phyloP scores from a whole-genome alignment of 2,797 vertebrate genomes.

The Craterocephalus amniculus region DNA sequence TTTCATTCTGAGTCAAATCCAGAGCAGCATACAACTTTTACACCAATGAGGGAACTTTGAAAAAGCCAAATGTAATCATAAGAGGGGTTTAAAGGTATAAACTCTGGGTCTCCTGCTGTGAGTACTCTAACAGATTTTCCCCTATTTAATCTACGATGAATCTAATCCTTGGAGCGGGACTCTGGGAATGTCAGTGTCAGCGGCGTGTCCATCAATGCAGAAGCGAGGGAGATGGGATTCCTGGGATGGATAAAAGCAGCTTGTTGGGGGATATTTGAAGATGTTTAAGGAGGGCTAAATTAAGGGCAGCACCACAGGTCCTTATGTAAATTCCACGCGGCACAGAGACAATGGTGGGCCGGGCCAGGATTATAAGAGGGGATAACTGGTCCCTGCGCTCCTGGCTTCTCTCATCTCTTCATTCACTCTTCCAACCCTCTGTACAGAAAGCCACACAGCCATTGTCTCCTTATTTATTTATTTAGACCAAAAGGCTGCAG shows the following conservation, averaged over 20 bases:
- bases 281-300: constrained; percentile 79
- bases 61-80: neutral
- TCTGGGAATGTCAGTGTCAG: constrained; percentile 48
- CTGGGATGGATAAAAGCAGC: constrained; percentile 65
- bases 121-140: constrained; percentile 41
- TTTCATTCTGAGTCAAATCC: constrained; percentile 17
- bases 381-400: constrained; percentile 76
- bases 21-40: constrained; percentile 10
- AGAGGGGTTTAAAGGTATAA: constrained; percentile 15
- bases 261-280: constrained; percentile 66
- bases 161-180: constrained; percentile 44
- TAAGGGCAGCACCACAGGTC: constrained; percentile 72
- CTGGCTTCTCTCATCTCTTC: constrained; percentile 74
- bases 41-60: constrained; percentile 21
- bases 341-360: constrained; percentile 57
- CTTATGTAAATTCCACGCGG: constrained; percentile 77
- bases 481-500: constrained; percentile 67
- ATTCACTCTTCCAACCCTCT: constrained; percentile 63
- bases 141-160: constrained; percentile 51
- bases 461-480: constrained; percentile 86
- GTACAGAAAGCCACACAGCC: constrained; percentile 53
- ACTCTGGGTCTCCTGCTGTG: constrained; percentile 33
- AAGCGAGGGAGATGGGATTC: constrained; percentile 23
- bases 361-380: constrained; percentile 78
- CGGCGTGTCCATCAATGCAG: constrained; percentile 29